Conservation (phyloP, 2,113 vertebrate genomes). For the Panthera tigris region DNA sequence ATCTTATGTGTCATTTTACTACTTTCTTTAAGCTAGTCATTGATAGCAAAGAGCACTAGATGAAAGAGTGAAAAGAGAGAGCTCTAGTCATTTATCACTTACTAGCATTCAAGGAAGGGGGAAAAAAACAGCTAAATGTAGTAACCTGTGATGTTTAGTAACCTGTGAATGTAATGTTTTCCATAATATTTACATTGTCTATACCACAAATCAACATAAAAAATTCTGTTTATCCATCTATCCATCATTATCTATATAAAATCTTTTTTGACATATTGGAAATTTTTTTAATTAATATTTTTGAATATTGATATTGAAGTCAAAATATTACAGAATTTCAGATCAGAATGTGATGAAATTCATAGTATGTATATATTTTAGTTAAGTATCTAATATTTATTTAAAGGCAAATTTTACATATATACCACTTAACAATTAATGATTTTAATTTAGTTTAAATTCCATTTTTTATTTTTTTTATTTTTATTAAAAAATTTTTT, state of each 20-base stretch:
- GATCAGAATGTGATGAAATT: neutral
- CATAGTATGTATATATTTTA: neutral
- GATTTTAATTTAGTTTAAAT: constrained; percentile 33
- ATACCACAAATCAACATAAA: neutral
- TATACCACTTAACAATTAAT: neutral
- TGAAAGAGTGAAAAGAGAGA: neutral
- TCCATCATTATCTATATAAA: neutral
- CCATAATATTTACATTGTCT: neutral
- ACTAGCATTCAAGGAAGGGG: neutral
- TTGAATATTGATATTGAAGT: neutral
- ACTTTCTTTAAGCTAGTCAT: neutral
- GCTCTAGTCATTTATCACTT: neutral
- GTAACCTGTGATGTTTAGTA: neutral
- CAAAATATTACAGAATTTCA: neutral
- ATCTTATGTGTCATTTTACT: neutral
- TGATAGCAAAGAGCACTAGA: neutral
- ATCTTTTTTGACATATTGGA: neutral
- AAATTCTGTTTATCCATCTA: neutral
- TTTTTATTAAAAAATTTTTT: no score
- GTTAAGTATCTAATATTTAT: neutral
- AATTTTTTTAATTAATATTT: neutral
- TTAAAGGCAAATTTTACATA: neutral
- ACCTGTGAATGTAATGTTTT: neutral
- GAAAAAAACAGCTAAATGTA: neutral
- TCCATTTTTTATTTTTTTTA: neutral